Conservation (phyloP, 2,113 vertebrate species). For the Sardina pilchardus region DNA sequence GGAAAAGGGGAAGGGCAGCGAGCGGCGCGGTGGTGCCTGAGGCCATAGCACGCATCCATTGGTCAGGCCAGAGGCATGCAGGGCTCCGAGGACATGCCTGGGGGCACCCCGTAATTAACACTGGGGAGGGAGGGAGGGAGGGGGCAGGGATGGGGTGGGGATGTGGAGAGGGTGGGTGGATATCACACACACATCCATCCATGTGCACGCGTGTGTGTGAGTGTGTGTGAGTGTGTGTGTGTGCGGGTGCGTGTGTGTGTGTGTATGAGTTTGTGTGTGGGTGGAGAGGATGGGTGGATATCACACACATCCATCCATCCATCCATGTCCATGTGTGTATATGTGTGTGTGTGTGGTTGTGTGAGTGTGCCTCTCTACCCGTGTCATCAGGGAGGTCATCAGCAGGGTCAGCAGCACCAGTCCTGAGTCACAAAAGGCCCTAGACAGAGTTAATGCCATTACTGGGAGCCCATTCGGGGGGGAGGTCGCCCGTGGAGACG, state of each 20-base stretch:
- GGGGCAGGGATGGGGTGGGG: conserved; percentile 41
- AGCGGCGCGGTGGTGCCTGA: conserved; percentile 32
- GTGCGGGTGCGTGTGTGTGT: no score
- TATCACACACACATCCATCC: neutral
- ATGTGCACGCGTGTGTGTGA: conserved; percentile 2
- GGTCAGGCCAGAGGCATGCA: conserved; percentile 42
- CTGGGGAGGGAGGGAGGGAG: neutral
- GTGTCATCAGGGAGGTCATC: conserved; percentile 56
- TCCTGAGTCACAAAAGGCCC: conserved; percentile 46
- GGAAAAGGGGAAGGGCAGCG: conserved; percentile 48
- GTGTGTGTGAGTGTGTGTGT: neutral
- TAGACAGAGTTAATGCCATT: conserved; percentile 61
- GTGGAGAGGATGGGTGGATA: conserved; percentile 31
- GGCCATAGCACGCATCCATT: conserved; percentile 37
- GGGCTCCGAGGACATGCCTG: conserved; percentile 10
- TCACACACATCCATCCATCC: neutral
- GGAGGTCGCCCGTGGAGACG: conserved; percentile 37
- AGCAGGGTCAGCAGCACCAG: conserved; percentile 49
- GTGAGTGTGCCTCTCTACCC: neutral
- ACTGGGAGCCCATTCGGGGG: conserved; percentile 45
- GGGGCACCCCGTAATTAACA: neutral
- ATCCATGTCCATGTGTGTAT: conserved; percentile 14
- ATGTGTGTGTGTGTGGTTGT: neutral
- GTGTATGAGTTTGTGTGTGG: no score
- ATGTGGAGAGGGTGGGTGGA: conserved; percentile 36